Evolutionary conservation across 92 coral and sea anemone genomes (phyloP).

Genomic region (Pocillopora grandis): DNA sequence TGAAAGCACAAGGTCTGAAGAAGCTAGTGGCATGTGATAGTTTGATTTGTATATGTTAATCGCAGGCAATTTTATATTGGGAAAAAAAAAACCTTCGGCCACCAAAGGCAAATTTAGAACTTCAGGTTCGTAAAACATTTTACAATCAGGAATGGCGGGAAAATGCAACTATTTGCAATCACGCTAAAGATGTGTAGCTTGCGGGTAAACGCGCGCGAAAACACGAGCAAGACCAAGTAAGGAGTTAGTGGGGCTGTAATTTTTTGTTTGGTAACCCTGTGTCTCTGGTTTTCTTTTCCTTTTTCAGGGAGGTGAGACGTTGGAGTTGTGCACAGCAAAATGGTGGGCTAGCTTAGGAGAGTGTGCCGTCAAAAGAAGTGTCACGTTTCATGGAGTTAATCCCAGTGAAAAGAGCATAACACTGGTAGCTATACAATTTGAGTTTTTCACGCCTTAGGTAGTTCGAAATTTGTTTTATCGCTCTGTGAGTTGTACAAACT

Average conservation of each 20-base stretch:
- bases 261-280: neutral
- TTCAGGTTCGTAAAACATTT: neutral
- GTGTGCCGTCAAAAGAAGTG: conserved; percentile 55
- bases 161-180: neutral
- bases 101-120: neutral
- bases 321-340: conserved; percentile 88
- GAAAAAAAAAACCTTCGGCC: too few species aligned
- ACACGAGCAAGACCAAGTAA: neutral
- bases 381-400: conserved; percentile 79
- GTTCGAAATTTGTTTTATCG: neutral
- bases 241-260: neutral
- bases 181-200: neutral
- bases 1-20: too few species aligned
- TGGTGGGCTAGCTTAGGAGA: conserved; percentile 99
- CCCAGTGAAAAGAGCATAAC: conserved; percentile 71
- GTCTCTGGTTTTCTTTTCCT: neutral
- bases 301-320: conserved; percentile 71
- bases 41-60: neutral
- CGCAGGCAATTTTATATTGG: too few species aligned
- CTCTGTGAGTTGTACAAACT: too few species aligned
- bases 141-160: too few species aligned
- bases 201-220: neutral
- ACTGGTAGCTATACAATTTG: conserved; percentile 53
- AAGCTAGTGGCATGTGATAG: neutral
- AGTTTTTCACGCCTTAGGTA: neutral